Evolutionary conservation across 2,113 vertebrate genomes (phyloP).

Genomic region (Corythaeola cristata): DNA sequence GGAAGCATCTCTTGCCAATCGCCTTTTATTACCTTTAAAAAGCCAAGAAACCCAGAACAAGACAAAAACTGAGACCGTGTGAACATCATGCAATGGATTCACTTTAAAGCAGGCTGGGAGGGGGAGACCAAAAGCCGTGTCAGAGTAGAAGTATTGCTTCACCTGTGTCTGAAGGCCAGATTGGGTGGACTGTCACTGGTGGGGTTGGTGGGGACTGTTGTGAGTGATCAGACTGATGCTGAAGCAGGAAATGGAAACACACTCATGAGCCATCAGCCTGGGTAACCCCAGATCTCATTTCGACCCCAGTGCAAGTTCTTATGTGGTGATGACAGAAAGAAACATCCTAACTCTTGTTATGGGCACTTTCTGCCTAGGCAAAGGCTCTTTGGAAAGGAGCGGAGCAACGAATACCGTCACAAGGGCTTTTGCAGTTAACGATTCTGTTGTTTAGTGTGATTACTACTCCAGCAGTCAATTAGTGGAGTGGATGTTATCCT

Average conservation of each 20-base stretch:
- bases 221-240: neutral
- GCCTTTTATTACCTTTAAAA: slow-evolving; percentile 68
- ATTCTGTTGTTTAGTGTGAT: neutral
- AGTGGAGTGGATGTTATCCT: neutral
- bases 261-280: neutral
- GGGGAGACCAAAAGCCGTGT: neutral
- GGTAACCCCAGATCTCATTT: neutral
- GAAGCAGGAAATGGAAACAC: slow-evolving; percentile 45
- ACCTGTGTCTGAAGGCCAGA: neutral
- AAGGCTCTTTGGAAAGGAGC: neutral
- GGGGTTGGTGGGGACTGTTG: neutral
- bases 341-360: neutral
- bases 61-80: slow-evolving; percentile 52
- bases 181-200: neutral
- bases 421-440: neutral
- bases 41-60: slow-evolving; percentile 61
- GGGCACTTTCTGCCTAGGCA: neutral
- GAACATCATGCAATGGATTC: slow-evolving; percentile 60
- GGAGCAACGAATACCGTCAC: neutral
- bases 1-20: slow-evolving; percentile 57
- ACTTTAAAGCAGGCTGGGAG: slow-evolving; percentile 18
- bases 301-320: neutral
- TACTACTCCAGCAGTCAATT: neutral
- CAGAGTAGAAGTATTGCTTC: neutral
- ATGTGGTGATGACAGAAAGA: neutral